Base-by-base conservation (phyloP, 2,797 vertebrate genomes). In the Peromyscus nudipes region DNA sequence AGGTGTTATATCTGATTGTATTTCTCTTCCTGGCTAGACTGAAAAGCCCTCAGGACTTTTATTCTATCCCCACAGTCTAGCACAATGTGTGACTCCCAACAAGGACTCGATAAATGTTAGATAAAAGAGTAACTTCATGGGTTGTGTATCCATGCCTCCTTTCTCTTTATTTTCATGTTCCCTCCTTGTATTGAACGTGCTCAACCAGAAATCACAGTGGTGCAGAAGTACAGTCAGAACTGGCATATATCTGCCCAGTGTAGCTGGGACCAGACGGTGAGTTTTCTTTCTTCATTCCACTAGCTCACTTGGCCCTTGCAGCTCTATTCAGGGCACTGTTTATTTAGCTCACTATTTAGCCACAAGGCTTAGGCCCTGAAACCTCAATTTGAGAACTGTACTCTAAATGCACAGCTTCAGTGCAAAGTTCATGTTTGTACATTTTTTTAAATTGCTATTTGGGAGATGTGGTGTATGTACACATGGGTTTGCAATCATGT, bases 311-410 rank as follows among this genome's bases (percentile, higher is more conserved):
- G 29, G 37, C 71, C 62, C 65, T 94, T 55, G 34, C 23, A 89
- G 34, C 94, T 55, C 73, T 95, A 93, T 12, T 96, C 7, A 3
- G 19, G 49, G 85, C 85, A 55, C 64, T 95, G 19, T 95, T 96
- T 89, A 94, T 88, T 90, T 93, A 95, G 52, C 29, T 87, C 84
- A 52, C 29, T 84, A 94, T 82, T 82, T 79, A 97, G 49, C 8
- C 55, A 92, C 19, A 88, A 90, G 73, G 89, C 40, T 27, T 83
- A 89, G 57, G 4, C 69, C 23, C 40, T 94, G 84, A 91, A 91
- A 90, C 77, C 40, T 79, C 71, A 88, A 65, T 84, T 80, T 94
- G 25, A 95, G 49, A 60, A 21, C 40, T 73, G 57, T 2, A 69
- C 71, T 94, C 94, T 80, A 97, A 91, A 19, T 91, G 62, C 23